These are phyloP conservation scores for Neodiprion fabricii DNA, from an alignment of 1,140 invertebrate species.

Conservation along the genomic window DNA sequence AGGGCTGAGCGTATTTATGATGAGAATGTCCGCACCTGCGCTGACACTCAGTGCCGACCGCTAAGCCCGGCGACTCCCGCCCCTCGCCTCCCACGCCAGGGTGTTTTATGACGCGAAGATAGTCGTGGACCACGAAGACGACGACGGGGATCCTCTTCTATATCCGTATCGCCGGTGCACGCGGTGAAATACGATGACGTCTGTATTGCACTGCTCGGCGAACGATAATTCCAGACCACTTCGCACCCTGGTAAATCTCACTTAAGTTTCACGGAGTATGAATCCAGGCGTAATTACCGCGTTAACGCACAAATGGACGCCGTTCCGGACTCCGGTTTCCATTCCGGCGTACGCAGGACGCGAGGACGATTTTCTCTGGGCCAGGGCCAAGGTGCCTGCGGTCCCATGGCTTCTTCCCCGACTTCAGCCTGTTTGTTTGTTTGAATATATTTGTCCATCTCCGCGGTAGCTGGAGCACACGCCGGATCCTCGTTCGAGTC, in stretches of 20 bases:
- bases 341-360: neutral
- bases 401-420: neutral
- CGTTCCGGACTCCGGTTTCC: neutral
- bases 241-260: too few relatives aligned
- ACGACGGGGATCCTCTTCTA: neutral
- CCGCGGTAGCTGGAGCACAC: conserved; percentile 26
- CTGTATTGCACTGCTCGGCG: neutral
- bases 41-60: conserved; percentile 48
- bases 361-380: conserved; percentile 22
- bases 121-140: neutral
- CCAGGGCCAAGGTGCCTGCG: conserved; percentile 12
- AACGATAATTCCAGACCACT: neutral
- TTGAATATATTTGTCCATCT: conserved; percentile 44
- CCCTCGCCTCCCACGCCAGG: neutral
- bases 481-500: conserved; percentile 4
- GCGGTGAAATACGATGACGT: neutral
- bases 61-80: neutral
- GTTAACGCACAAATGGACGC: neutral
- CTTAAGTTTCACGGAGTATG: too few relatives aligned
- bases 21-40: conserved; percentile 59
- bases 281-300: neutral
- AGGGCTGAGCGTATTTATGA: conserved; percentile 51
- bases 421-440: conserved; percentile 28
- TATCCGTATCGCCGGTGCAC: neutral
- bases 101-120: neutral